Percentiles rank a stretch among this genome's conserved stretches.
These are phyloP conservation scores for Cylas formicarius DNA, from an alignment of 1,140 invertebrate genomes.

Conservation along the genomic window DNA sequence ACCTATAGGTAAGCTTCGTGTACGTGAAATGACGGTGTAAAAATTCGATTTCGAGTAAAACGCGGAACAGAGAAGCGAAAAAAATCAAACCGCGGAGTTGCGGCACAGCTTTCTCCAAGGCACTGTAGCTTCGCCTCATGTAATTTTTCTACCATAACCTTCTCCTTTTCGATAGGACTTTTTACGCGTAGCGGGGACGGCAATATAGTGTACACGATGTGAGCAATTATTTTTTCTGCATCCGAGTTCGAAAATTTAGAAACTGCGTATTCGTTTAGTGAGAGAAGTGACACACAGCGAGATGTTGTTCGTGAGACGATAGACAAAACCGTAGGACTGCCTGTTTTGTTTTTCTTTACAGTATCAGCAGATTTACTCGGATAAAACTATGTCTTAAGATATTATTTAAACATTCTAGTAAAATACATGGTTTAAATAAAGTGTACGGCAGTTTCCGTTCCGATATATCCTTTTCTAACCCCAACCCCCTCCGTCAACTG, in stretches of 20 bases:
- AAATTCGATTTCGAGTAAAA: neutral
- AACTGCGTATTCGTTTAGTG: no score
- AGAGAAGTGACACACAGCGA: no score
- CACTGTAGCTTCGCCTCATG: slow-evolving; percentile 14
- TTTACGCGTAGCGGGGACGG: no score
- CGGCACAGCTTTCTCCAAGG: slow-evolving; percentile 11
- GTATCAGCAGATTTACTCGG: slow-evolving; percentile 18
- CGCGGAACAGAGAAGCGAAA: neutral
- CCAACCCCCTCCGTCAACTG: no score
- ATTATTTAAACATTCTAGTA: slow-evolving; percentile 25
- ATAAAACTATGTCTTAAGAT: slow-evolving; percentile 21
- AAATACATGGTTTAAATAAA: slow-evolving; percentile 27
- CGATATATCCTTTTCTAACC: no score
- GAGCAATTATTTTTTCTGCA: no score
- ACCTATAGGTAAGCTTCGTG: slow-evolving; percentile 16
- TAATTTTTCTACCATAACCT: slow-evolving; percentile 17
- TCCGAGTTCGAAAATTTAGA: no score
- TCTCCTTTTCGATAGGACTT: slow-evolving; percentile 12
- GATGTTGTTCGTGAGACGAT: no score
- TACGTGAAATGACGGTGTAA: slow-evolving; percentile 17
- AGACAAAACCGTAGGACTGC: no score
- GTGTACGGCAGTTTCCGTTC: no score
- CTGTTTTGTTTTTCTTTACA: slow-evolving; percentile 14
- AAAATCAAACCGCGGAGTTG: neutral
- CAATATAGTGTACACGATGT: no score